Evolutionary conservation across 2,797 vertebrate species (phyloP).

Genomic region (Graptemys geographica): DNA sequence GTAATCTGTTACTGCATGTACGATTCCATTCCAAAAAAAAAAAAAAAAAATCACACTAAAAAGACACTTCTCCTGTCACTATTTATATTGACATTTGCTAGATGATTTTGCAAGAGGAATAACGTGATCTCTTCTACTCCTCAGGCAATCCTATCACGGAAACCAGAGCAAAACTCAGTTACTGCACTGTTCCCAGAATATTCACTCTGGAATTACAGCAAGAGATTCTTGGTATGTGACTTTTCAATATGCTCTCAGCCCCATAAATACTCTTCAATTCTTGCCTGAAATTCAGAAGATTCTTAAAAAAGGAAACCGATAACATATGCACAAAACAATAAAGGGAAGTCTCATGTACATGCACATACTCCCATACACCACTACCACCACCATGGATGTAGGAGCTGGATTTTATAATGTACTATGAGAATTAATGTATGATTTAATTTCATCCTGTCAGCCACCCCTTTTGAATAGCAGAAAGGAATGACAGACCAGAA

Average conservation of each 20-base stretch:
- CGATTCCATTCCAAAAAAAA: neutral
- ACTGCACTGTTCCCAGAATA: conserved; percentile 44
- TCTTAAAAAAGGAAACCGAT: conserved; percentile 7
- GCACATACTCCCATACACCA: neutral
- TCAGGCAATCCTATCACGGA: neutral
- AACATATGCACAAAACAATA: rapidly evolving
- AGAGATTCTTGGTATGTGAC: neutral
- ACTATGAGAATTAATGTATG: too few species aligned
- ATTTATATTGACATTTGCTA: neutral
- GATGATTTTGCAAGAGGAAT: neutral
- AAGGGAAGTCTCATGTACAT: neutral
- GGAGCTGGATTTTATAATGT: too few species aligned
- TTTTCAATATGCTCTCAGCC: neutral
- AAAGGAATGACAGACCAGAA: too few species aligned
- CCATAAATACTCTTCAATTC: neutral
- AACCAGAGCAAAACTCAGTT: conserved; percentile 12
- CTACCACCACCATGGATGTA: neutral
- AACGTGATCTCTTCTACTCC: neutral
- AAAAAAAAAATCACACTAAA: neutral
- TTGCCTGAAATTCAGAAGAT: neutral
- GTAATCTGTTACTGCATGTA: neutral
- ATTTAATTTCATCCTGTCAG: too few species aligned
- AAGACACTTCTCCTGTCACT: neutral
- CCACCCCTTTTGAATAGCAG: too few species aligned
- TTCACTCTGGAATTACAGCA: conserved; percentile 24